Percentiles rank a stretch among this genome's conserved stretches.
These are phyloP conservation scores for Catharus fuscescens DNA, from an alignment of 2,113 vertebrate species.

Conservation along the genomic window DNA sequence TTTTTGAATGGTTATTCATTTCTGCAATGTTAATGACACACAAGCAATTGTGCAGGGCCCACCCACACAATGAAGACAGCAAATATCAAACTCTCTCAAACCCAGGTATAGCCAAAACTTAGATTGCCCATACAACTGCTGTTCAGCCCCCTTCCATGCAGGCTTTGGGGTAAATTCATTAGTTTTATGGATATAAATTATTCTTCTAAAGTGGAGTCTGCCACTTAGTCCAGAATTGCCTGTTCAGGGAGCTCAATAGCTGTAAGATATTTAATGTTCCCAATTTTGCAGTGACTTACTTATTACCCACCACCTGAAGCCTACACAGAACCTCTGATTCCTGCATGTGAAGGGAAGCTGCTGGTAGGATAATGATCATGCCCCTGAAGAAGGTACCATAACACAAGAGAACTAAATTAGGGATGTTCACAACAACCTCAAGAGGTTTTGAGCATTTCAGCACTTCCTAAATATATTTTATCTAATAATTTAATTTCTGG, in stretches of 20 bases:
- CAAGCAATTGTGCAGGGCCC: background rate
- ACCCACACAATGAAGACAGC: background rate
- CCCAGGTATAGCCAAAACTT: background rate
- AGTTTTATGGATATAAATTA: background rate
- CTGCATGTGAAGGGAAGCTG: background rate
- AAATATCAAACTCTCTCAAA: background rate
- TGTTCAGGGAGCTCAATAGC: background rate
- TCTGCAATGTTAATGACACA: background rate
- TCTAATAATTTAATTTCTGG: background rate
- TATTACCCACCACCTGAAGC: background rate
- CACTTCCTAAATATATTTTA: background rate
- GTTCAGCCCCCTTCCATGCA: background rate
- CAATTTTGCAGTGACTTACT: background rate
- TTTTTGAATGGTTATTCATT: slow-evolving; percentile 23
- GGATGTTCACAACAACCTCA: background rate
- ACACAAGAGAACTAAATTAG: background rate
- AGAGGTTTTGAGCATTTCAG: background rate
- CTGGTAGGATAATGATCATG: background rate
- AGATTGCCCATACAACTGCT: background rate
- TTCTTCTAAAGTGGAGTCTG: rapidly evolving
- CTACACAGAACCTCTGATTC: background rate
- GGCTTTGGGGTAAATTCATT: background rate
- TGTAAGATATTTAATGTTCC: background rate
- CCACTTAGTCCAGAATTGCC: background rate
- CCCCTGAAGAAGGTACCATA: background rate